These are phyloP conservation scores for Leptosomus discolor DNA, from an alignment of 2,113 vertebrate species.

Conservation along the genomic window DNA sequence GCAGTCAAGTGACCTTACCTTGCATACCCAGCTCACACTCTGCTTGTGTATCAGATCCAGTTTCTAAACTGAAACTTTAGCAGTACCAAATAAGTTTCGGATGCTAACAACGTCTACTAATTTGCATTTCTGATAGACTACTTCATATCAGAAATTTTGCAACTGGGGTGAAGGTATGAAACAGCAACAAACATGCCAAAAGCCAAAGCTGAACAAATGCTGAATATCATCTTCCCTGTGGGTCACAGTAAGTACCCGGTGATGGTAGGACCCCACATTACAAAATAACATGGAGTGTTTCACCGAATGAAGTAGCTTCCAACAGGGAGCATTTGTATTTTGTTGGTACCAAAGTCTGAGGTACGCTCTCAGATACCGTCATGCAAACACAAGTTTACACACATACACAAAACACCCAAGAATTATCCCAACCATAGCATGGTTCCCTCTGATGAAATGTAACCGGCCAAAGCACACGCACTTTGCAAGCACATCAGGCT, in stretches of 20 bases:
- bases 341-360: neutral
- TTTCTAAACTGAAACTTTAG: neutral
- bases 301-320: neutral
- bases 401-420: neutral
- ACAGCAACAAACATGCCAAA: neutral
- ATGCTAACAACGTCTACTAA: neutral
- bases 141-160: neutral
- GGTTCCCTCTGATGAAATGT: neutral
- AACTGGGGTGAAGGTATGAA: neutral
- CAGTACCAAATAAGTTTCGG: neutral
- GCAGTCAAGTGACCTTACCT: neutral
- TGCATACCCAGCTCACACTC: neutral
- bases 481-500: neutral
- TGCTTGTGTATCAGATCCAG: neutral
- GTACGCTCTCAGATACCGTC: neutral
- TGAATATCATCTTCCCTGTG: neutral
- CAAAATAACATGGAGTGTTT: neutral
- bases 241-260: neutral
- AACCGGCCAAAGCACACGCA: rapidly evolving
- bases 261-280: rapidly evolving
- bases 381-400: neutral
- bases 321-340: neutral
- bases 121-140: neutral
- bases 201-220: neutral
- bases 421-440: neutral